These are phyloP conservation scores for Camelus dromedarius DNA, from an alignment of 2,113 vertebrate species.

Conservation along the genomic window DNA sequence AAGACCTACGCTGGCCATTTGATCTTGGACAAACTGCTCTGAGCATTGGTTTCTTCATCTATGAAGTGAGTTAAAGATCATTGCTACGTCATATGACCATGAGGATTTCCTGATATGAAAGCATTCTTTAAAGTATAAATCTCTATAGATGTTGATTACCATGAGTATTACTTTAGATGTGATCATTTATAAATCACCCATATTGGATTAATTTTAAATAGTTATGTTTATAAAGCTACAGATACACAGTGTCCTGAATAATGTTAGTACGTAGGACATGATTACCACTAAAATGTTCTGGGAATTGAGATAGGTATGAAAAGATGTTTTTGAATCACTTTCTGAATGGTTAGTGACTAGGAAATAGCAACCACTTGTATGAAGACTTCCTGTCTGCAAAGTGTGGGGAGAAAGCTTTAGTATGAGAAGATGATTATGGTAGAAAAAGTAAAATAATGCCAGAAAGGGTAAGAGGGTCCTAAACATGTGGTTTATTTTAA, in stretches of 20 bases:
- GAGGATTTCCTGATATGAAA: neutral
- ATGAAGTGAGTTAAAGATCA: neutral
- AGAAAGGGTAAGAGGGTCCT: neutral
- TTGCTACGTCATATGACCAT: neutral
- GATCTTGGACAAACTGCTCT: neutral
- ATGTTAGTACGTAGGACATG: neutral
- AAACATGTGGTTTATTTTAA: neutral
- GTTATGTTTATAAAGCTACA: neutral
- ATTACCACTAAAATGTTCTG: neutral
- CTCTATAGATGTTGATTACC: neutral
- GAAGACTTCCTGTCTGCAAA: neutral
- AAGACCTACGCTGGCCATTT: neutral
- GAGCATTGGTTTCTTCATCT: neutral
- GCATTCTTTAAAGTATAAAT: neutral
- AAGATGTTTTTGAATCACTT: conserved; percentile 15
- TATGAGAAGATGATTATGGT: neutral
- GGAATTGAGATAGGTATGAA: neutral
- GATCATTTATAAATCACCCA: neutral
- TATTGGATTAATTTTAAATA: neutral
- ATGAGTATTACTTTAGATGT: neutral
- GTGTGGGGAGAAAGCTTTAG: neutral
- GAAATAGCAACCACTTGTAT: neutral
- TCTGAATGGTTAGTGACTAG: conserved; percentile 32
- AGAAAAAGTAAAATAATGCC: neutral
- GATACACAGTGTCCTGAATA: neutral